A percentile compares a stretch with the other conserved stretches of the same genome.
Conservation (phyloP, 2,797 vertebrate species). For the Sebastes cheni region DNA sequence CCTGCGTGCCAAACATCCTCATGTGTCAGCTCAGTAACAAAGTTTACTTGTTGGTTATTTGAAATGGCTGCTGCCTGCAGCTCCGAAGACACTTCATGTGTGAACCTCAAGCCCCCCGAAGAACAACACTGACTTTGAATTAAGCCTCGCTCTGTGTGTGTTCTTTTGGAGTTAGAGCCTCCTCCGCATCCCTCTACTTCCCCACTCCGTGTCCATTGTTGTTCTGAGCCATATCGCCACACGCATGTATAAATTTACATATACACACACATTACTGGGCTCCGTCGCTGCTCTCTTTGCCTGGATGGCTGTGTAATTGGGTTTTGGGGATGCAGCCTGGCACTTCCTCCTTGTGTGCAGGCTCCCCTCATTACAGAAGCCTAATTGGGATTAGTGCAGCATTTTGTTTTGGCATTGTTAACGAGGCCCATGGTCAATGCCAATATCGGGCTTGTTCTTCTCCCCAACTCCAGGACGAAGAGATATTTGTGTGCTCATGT, state of each 20-base stretch:
- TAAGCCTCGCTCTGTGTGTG: conserved; percentile 32
- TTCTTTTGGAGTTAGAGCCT: conserved; percentile 27
- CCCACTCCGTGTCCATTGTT: conserved; percentile 11
- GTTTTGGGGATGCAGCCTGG: conserved; percentile 65
- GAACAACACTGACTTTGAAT: conserved; percentile 45
- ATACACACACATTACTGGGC: conserved; percentile 39
- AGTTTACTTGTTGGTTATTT: conserved; percentile 23
- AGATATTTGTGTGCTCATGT: conserved; percentile 31
- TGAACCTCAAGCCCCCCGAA: conserved; percentile 14
- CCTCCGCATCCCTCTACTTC: conserved; percentile 20
- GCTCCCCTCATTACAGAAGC: conserved; percentile 71
- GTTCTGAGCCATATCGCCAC: conserved; percentile 12
- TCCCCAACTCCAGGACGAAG: conserved; percentile 33
- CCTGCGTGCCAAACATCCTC: conserved; percentile 7
- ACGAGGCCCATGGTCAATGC: conserved; percentile 63
- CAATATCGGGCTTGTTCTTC: conserved; percentile 49
- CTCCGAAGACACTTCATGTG: conserved; percentile 11
- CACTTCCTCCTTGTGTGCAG: conserved; percentile 52
- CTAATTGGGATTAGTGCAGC: conserved; percentile 78
- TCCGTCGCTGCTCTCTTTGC: conserved; percentile 45
- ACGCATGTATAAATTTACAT: conserved; percentile 14
- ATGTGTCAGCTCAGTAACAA: conserved; percentile 17
- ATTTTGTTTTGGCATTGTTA: conserved; percentile 71
- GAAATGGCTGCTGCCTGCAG: conserved; percentile 14
- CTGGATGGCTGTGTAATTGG: conserved; percentile 69